Percentiles rank a stretch among this genome's conserved stretches.
phyloP scores from a whole-genome alignment of 1,140 invertebrate genomes.

The Rhopalosiphum padi region DNA sequence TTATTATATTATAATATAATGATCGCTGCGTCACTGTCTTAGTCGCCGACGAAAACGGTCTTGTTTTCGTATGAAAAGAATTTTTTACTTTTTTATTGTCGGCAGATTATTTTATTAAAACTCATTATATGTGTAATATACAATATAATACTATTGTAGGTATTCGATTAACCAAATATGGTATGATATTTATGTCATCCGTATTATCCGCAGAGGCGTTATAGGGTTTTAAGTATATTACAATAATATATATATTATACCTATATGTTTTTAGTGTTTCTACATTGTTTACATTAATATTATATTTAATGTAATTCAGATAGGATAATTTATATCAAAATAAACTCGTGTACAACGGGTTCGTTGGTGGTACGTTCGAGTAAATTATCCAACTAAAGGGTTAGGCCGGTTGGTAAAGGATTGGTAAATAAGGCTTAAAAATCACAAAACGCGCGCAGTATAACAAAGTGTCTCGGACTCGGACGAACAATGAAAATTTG shows the following conservation, averaged over 20 bases:
- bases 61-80: background rate
- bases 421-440: background rate
- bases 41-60: no score
- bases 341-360: background rate
- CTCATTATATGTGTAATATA: background rate
- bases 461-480: background rate
- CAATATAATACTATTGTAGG: no score
- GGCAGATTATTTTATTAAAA: no score
- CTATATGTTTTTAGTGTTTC: no score
- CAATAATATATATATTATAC: no score
- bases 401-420: background rate
- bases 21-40: no score
- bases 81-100: background rate
- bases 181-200: no score
- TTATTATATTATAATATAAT: no score
- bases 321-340: background rate
- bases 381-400: background rate
- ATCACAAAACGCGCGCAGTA: background rate
- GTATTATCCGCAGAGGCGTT: no score
- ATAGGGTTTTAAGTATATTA: no score
- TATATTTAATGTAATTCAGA: background rate
- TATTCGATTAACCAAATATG: no score
- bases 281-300: no score
- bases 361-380: background rate
- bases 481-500: conserved; percentile 14